A percentile compares a stretch with the other conserved stretches of the same genome.
phyloP scores from a whole-genome alignment of 37 sponge, comb jelly and placozoan genomes.

The Corticium candelabrum region DNA sequence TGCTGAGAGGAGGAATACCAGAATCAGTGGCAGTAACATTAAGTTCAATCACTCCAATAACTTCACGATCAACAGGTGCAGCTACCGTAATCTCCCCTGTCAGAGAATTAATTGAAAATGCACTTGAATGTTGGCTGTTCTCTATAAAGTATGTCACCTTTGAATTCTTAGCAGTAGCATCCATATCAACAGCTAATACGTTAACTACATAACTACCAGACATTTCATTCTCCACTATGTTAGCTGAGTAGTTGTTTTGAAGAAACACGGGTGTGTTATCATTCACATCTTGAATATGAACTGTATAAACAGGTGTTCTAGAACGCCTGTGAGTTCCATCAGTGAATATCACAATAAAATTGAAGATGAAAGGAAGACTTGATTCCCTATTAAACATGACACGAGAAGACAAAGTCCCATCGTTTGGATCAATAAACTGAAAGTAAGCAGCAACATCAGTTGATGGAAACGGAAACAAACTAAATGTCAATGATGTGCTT shows the following conservation, averaged over 20 bases:
- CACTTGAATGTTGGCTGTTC: constrained; percentile 11
- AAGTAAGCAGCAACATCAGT: neutral
- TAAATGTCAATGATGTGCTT: constrained; percentile 1
- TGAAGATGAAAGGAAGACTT: neutral
- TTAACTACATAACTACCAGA: constrained; percentile 8
- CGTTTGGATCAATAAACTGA: neutral
- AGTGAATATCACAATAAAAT: neutral
- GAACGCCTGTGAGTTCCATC: constrained; percentile 12
- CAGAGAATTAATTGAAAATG: neutral
- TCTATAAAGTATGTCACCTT: neutral
- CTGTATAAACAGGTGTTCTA: neutral
- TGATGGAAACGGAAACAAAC: neutral
- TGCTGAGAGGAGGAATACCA: neutral
- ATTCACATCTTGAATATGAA: constrained; percentile 18
- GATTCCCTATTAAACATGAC: constrained; percentile 5
- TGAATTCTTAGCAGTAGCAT: constrained; percentile 12
- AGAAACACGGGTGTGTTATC: constrained; percentile 15
- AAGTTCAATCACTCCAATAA: neutral
- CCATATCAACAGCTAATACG: constrained; percentile 6
- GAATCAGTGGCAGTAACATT: neutral
- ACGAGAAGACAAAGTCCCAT: neutral
- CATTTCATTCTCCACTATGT: constrained; percentile 6
- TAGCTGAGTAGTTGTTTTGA: neutral
- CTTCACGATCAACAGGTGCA: constrained; percentile 17
- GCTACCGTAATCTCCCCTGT: constrained; percentile 13